A percentile compares a stretch with the other conserved stretches of the same genome.
Evolutionary conservation across 35 echinoderm and acorn worm genomes (phyloP).

Genomic region (Stichopus chloronotus): DNA sequence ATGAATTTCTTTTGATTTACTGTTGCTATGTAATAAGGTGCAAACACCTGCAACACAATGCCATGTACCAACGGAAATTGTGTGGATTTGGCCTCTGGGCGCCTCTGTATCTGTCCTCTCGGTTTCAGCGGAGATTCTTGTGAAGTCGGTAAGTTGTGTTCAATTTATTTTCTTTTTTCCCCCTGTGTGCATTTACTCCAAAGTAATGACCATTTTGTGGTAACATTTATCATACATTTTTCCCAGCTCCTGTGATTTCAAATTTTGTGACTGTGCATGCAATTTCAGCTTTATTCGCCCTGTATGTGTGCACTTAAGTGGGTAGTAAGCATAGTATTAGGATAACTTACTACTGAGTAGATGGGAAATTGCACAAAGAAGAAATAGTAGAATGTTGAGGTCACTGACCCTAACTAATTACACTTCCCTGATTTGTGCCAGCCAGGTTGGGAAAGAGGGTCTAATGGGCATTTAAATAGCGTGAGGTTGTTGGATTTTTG

Average conservation of each 20-base stretch:
- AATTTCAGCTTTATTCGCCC: not conserved
- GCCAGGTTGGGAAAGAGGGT: too few species aligned
- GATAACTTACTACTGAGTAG: too few species aligned
- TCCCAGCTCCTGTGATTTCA: not conserved
- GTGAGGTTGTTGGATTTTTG: too few species aligned
- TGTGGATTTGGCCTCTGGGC: slow-evolving; percentile 29
- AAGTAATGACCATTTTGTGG: not conserved
- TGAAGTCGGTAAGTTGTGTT: slow-evolving; percentile 26
- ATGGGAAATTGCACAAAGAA: too few species aligned
- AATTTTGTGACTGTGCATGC: too few species aligned
- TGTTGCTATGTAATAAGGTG: not conserved
- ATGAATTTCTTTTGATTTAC: not conserved
- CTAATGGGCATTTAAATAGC: too few species aligned
- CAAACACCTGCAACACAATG: not conserved
- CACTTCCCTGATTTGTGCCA: too few species aligned
- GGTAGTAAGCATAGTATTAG: too few species aligned
- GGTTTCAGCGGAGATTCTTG: slow-evolving; percentile 56
- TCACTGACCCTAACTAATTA: too few species aligned
- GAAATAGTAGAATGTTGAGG: too few species aligned
- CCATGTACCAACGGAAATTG: slow-evolving; percentile 33
- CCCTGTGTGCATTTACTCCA: not conserved
- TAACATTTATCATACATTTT: not conserved
- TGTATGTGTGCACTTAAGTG: not conserved
- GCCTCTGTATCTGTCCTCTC: slow-evolving; percentile 37
- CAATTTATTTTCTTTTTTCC: not conserved